A percentile compares a stretch with the other conserved stretches of the same genome.
These are phyloP conservation scores for Sicus ferrugineus DNA, from an alignment of 2,888 invertebrate genomes.

Conservation along the genomic window DNA sequence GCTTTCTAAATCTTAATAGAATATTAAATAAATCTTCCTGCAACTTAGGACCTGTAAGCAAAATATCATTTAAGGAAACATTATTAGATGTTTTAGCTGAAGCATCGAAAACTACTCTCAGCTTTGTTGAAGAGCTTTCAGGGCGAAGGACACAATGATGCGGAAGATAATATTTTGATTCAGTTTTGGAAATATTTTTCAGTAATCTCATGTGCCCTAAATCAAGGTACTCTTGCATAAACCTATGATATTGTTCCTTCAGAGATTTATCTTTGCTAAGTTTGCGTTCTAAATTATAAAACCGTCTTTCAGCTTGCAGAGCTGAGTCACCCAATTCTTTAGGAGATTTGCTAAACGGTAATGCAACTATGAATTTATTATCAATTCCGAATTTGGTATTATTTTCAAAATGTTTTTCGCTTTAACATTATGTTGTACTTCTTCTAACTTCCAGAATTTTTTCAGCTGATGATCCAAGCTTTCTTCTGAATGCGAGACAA, in stretches of 20 bases:
- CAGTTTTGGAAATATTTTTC: slow-evolving; percentile 1
- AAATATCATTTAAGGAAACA: no score
- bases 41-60: no score
- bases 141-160: not conserved
- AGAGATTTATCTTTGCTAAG: slow-evolving; percentile 31
- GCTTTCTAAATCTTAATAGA: no score
- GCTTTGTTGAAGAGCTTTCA: no score
- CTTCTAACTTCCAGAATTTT: slow-evolving; percentile 36
- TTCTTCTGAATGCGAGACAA: not conserved
- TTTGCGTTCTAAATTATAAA: slow-evolving; percentile 34
- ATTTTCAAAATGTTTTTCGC: slow-evolving; percentile 34
- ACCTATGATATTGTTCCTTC: slow-evolving; percentile 28
- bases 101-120: no score
- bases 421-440: slow-evolving; percentile 30
- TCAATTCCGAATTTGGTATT: slow-evolving; percentile 28
- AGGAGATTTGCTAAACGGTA: slow-evolving; percentile 35
- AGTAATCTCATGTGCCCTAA: slow-evolving; percentile 36
- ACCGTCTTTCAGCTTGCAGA: no score
- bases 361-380: slow-evolving; percentile 33
- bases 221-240: slow-evolving; percentile 39
- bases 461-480: no score
- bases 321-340: slow-evolving; percentile 34
- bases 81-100: not conserved
- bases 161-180: not conserved
- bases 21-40: no score